Base-by-base conservation (phyloP, 64 coral and sea anemone genomes). In the Actinia equina region DNA sequence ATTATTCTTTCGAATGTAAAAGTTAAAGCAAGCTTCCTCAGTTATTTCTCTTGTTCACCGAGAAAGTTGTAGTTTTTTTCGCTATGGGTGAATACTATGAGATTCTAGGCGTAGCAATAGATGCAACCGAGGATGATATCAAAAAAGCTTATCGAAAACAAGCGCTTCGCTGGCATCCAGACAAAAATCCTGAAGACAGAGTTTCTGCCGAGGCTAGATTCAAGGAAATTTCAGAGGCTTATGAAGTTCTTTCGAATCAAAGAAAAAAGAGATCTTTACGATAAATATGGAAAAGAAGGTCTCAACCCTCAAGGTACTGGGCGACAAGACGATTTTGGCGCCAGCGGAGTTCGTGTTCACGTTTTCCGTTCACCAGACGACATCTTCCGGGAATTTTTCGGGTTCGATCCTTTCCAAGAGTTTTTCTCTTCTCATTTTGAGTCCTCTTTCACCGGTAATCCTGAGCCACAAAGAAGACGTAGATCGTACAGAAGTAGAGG, bases 171-270 rank as follows among this genome's bases (percentile, higher is more conserved):
- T 96, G 94, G 94, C 94, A 96, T 49, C 94, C 94, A 43, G 94
- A 96, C 82, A 96, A 96, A 87, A 96, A 96, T 43, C 94, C 94
- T 3, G 88, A 92, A 44, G 90, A 93, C 67, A 93, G 91, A 77
- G 88, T 91, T 44, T 63, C 62, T 37, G 91, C 94, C 3, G 94
- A 93, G 57, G 94, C 89, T 60, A 89, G 86, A n/a, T 96, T 96
- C 78, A 96, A 96, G 44, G 67, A 86, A 16, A 86, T 96, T 25
- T 90, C 94, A 6, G 94, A 96, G 88, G 94, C 94, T 49, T 96
- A 96, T 49, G 94, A 96, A 71, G 91, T 96, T 76, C 85, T 96
- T n/a, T 96, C 94, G 15, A 87, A 96, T n/a, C 88, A 96, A 93
- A 51, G 91, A 93, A 18, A 96, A 96, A 86, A 87, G 94, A 23